These are phyloP conservation scores for Phytoseiulus persimilis DNA, from an alignment of 2,888 invertebrate species.

Conservation along the genomic window DNA sequence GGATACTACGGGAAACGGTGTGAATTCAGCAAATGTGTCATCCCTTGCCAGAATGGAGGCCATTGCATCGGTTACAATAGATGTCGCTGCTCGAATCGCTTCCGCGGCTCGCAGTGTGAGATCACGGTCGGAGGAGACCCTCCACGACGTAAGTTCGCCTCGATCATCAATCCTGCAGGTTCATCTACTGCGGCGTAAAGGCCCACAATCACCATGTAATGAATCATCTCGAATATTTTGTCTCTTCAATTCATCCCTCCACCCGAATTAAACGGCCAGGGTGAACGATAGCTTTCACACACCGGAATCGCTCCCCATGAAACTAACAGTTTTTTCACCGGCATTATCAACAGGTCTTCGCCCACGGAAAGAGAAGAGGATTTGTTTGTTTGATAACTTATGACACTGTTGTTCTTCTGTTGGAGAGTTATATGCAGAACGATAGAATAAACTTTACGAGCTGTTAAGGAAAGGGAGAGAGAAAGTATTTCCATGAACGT, in stretches of 20 bases:
- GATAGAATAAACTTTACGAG: background rate
- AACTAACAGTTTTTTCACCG: too few relatives aligned
- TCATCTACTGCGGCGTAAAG: too few relatives aligned
- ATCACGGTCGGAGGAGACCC: slow-evolving; percentile 56
- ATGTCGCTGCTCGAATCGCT: slow-evolving; percentile 75
- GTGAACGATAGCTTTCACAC: too few relatives aligned
- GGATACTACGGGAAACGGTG: slow-evolving; percentile 82
- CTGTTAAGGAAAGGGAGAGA: background rate
- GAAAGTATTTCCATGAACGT: too few relatives aligned
- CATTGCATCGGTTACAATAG: slow-evolving; percentile 79
- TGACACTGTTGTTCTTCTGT: background rate
- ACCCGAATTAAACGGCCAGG: background rate
- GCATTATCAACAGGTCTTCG: background rate
- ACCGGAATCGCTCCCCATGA: background rate
- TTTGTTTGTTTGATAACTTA: background rate
- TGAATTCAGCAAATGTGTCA: slow-evolving; percentile 68
- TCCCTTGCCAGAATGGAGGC: slow-evolving; percentile 82
- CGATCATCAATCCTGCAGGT: too few relatives aligned
- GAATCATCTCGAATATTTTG: too few relatives aligned
- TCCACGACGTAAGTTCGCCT: background rate
- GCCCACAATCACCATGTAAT: too few relatives aligned
- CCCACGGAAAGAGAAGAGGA: background rate
- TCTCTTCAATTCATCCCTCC: background rate
- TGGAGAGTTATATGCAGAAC: background rate
- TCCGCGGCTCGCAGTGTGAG: slow-evolving; percentile 82